Percentiles rank a stretch among this genome's conserved stretches.
Conservation (phyloP, 2,113 vertebrate species). For the Otocyon megalotis region DNA sequence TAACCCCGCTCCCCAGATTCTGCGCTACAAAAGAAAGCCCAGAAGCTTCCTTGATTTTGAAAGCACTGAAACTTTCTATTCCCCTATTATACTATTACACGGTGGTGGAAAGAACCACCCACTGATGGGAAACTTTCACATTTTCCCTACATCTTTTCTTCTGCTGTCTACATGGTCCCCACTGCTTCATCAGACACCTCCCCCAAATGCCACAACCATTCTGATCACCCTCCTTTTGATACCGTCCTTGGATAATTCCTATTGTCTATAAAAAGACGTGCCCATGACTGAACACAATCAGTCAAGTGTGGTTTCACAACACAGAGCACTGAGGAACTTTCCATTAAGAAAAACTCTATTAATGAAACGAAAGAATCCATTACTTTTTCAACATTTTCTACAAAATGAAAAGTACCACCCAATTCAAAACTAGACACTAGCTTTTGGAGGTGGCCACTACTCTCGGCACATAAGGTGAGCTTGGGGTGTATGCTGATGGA, state of each 20-base stretch:
- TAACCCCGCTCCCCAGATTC: background rate
- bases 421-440: background rate
- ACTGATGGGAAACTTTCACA: background rate
- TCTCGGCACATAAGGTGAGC: fast-evolving
- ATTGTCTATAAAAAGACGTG: background rate
- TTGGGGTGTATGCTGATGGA: fast-evolving
- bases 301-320: background rate
- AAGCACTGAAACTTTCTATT: background rate
- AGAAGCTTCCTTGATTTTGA: background rate
- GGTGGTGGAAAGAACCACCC: background rate
- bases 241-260: background rate
- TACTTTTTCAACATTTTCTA: background rate
- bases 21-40: background rate
- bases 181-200: background rate
- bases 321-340: background rate
- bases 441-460: background rate
- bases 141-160: background rate
- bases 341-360: background rate
- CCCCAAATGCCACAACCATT: background rate
- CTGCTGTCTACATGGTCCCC: background rate
- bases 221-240: background rate
- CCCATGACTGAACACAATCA: background rate
- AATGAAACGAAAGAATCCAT: background rate
- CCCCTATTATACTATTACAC: background rate
- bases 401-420: background rate